Evolutionary conservation across 2,797 vertebrate species (phyloP).

Genomic region (Acipenser transmontanus): DNA sequence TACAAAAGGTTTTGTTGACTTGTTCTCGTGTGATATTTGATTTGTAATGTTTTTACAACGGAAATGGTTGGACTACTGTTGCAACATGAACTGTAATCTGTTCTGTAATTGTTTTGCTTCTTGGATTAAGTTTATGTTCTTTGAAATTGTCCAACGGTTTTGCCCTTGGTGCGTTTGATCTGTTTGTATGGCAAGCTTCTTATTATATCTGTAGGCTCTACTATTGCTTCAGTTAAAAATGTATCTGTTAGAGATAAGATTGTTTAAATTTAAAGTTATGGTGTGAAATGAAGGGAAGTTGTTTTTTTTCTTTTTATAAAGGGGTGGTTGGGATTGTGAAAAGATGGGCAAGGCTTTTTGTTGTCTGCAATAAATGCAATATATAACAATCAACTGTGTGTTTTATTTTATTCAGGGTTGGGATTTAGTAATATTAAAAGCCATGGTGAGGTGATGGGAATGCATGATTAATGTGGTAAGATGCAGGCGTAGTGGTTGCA

Average conservation of each 20-base stretch:
- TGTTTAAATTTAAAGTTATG: neutral
- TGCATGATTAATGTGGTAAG: too few relatives aligned
- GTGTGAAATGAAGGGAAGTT: neutral
- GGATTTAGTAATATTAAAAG: too few relatives aligned
- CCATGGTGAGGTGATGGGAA: too few relatives aligned
- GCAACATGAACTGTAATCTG: too few relatives aligned
- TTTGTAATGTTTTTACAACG: too few relatives aligned
- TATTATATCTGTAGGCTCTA: neutral
- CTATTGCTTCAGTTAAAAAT: neutral
- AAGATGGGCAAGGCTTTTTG: slow-evolving; percentile 16
- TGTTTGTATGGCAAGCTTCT: neutral
- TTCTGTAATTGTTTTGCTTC: neutral
- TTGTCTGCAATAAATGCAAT: slow-evolving; percentile 50
- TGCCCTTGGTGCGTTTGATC: slow-evolving; percentile 6
- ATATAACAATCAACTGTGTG: slow-evolving; percentile 14
- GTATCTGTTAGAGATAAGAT: neutral
- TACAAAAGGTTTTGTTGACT: too few relatives aligned
- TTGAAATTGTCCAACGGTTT: slow-evolving; percentile 15
- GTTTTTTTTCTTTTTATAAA: neutral
- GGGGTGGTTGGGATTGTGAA: slow-evolving; percentile 9
- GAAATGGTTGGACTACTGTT: too few relatives aligned
- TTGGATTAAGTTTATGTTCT: neutral
- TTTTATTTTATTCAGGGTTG: too few relatives aligned
- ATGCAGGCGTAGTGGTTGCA: too few relatives aligned
- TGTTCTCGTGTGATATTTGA: too few relatives aligned